These are phyloP conservation scores for Rhadinocentrus ornatus DNA, from an alignment of 2,797 vertebrate genomes.

Conservation along the genomic window DNA sequence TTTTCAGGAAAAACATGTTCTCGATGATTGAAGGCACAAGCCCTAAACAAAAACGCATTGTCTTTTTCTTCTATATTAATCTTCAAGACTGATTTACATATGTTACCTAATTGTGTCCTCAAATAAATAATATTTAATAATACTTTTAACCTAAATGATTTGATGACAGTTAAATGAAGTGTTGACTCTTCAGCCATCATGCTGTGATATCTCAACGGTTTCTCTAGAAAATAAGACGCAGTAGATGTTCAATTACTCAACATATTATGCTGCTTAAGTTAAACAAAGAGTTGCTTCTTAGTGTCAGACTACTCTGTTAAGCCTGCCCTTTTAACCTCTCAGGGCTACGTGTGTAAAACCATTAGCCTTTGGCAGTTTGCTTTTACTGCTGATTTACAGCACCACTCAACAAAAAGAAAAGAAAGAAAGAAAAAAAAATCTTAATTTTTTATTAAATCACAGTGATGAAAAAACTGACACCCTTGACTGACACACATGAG, in stretches of 20 bases:
- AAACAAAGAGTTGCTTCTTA: slow-evolving; percentile 17
- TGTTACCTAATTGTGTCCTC: not conserved
- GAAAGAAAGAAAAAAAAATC: no score
- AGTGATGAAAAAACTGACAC: slow-evolving; percentile 42
- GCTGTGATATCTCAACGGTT: not conserved
- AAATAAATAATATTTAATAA: not conserved
- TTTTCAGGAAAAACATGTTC: no score
- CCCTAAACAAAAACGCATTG: not conserved
- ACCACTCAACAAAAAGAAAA: slow-evolving; percentile 53
- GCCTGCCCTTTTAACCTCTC: slow-evolving; percentile 45
- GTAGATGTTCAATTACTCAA: not conserved
- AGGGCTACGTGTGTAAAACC: slow-evolving; percentile 31
- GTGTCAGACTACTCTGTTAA: slow-evolving; percentile 26
- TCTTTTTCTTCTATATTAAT: no score
- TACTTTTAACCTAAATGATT: not conserved
- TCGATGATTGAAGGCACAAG: not conserved
- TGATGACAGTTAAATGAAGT: no score
- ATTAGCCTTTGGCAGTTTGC: slow-evolving; percentile 44
- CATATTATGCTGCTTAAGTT: not conserved
- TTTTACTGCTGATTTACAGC: slow-evolving; percentile 66
- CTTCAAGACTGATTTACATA: not conserved
- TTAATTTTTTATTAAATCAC: slow-evolving; percentile 73
- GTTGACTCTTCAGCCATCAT: not conserved
- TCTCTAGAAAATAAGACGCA: not conserved
- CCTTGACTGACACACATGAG: slow-evolving; percentile 34